Evolutionary conservation across 2,113 vertebrate genomes (phyloP).

Genomic region (Sisor rabdophorus): DNA sequence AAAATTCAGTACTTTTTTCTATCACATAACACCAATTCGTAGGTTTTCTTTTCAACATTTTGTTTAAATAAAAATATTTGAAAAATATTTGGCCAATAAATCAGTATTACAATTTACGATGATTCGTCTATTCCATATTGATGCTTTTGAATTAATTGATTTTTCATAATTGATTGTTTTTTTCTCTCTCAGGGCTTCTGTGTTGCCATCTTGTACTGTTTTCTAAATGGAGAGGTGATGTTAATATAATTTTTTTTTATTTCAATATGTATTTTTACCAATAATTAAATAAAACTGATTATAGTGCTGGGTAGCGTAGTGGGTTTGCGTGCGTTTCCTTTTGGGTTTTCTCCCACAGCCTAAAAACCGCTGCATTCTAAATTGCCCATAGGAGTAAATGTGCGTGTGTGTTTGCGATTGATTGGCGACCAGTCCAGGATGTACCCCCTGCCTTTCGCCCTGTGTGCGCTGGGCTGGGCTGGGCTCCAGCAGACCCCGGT

Average conservation of each 20-base stretch:
- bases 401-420: no score
- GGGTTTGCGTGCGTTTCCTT: no score
- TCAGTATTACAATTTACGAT: not conserved
- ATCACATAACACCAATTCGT: not conserved
- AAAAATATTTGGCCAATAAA: not conserved
- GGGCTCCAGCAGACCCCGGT: no score
- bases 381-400: no score
- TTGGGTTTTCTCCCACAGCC: no score
- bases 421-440: no score
- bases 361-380: no score
- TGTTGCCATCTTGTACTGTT: slow-evolving; percentile 94
- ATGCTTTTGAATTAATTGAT: no score
- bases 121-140: no score
- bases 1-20: not conserved
- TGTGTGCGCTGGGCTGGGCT: no score
- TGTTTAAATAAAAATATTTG: not conserved
- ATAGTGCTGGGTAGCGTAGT: not conserved
- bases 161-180: slow-evolving; percentile 9
- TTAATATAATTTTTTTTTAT: not conserved
- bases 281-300: no score
- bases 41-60: not conserved
- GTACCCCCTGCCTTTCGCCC: no score
- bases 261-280: not conserved
- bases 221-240: slow-evolving; percentile 95
- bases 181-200: slow-evolving; percentile 82